Evolutionary conservation across 2,888 invertebrate genomes (phyloP).

Genomic region (Tenthredo notha): DNA sequence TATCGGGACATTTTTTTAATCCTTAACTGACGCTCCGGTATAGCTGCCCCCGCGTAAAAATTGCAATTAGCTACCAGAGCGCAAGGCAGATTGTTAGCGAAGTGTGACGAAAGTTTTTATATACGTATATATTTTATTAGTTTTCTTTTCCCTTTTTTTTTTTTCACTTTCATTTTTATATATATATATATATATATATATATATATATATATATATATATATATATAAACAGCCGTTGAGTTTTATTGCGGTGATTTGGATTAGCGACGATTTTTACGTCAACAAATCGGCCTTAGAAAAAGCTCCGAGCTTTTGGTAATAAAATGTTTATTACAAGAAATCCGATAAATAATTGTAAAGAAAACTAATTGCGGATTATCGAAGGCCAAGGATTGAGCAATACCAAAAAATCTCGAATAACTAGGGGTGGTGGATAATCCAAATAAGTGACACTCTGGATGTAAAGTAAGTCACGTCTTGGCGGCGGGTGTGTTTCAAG

Average conservation of each 20-base stretch:
- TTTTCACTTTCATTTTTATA: slow-evolving; percentile 45
- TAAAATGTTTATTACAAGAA: neutral
- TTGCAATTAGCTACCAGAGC: slow-evolving; percentile 56
- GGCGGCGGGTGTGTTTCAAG: slow-evolving; percentile 13
- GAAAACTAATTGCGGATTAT: neutral
- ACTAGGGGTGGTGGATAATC: neutral
- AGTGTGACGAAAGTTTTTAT: slow-evolving; percentile 60
- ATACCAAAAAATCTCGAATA: neutral
- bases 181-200: neutral
- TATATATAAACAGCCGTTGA: neutral
- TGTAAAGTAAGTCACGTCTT: slow-evolving; percentile 49
- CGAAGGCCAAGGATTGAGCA: neutral
- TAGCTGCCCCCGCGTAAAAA: slow-evolving; percentile 55
- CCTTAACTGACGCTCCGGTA: slow-evolving; percentile 40
- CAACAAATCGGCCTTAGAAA: neutral
- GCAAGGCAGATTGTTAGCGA: slow-evolving; percentile 57
- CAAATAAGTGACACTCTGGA: slow-evolving; percentile 42
- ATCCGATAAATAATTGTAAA: neutral
- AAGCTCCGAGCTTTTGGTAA: neutral
- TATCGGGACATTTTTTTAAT: slow-evolving; percentile 54
- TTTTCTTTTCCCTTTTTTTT: slow-evolving; percentile 58
- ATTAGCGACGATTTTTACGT: slow-evolving; percentile 39
- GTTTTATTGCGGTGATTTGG: slow-evolving; percentile 50
- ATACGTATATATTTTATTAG: slow-evolving; percentile 53
- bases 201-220: slow-evolving; percentile 14